Evolutionary conservation across 2,888 invertebrate species (phyloP).

Genomic region (Calameuta idolon): DNA sequence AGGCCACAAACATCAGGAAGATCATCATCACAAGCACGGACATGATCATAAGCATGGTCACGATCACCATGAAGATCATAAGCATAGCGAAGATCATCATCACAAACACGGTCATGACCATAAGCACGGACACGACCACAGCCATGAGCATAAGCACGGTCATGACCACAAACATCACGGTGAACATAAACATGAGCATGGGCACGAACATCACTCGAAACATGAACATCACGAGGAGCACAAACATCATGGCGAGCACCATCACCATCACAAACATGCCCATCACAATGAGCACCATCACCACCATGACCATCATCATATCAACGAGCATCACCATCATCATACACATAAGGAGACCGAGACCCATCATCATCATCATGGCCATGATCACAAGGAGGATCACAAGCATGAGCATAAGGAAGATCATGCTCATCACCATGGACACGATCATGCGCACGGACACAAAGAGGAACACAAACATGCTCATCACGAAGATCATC

Average conservation of each 20-base stretch:
- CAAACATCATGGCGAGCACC: conserved; percentile 52
- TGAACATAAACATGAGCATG: conserved; percentile 51
- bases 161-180: conserved; percentile 49
- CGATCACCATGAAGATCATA: conserved; percentile 45
- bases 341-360: conserved; percentile 56
- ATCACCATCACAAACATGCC: conserved; percentile 54
- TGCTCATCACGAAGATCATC: conserved; percentile 38
- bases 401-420: conserved; percentile 55
- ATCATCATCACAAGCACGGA: conserved; percentile 37
- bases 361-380: conserved; percentile 55
- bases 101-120: conserved; percentile 37
- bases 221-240: conserved; percentile 52
- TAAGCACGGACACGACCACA: conserved; percentile 39
- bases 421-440: conserved; percentile 54
- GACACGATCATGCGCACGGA: conserved; percentile 50
- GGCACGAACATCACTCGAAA: conserved; percentile 50
- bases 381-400: conserved; percentile 54
- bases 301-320: conserved; percentile 56
- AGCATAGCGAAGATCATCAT: conserved; percentile 23
- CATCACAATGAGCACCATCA: conserved; percentile 58
- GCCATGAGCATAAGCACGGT: conserved; percentile 44
- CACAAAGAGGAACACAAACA: conserved; percentile 43
- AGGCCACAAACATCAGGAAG: conserved; percentile 26
- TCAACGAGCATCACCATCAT: conserved; percentile 57
- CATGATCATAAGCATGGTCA: conserved; percentile 42